Percentiles rank a stretch among this genome's conserved stretches.
Conservation (phyloP, 1,140 invertebrate genomes). For the Condylostylus longicornis region DNA sequence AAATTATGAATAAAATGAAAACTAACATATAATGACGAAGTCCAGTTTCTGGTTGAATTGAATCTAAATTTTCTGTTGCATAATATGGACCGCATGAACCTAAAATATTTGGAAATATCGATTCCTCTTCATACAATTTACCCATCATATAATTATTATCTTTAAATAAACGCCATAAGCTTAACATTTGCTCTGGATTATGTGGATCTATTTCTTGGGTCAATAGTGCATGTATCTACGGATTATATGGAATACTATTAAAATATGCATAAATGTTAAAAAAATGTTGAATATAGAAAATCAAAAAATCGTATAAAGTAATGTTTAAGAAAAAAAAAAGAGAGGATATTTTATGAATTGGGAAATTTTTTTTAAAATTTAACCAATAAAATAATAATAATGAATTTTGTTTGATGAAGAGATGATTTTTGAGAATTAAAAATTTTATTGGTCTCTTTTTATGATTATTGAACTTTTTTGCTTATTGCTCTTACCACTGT, state of each 20-base stretch:
- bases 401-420: not conserved
- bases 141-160: constrained; percentile 31
- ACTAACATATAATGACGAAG: not conserved
- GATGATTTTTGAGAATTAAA: too few species aligned
- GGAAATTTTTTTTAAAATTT: not conserved
- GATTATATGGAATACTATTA: not conserved
- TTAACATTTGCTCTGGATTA: constrained; percentile 25
- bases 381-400: not conserved
- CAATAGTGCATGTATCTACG: constrained; percentile 20
- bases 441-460: too few species aligned
- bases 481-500: constrained; percentile 18
- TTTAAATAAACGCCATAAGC: constrained; percentile 25
- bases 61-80: constrained; percentile 12
- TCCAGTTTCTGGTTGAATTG: constrained; percentile 3
- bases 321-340: not conserved
- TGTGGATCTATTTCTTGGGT: constrained; percentile 27
- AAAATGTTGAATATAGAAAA: not conserved
- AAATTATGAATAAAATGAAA: too few species aligned
- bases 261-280: not conserved
- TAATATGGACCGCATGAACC: constrained; percentile 27
- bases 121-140: constrained; percentile 28
- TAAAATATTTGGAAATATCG: constrained; percentile 21
- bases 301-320: not conserved
- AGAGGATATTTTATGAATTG: not conserved
- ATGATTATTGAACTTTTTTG: not conserved